Conservation (phyloP, 2,888 invertebrate species). For the Odontothrips loti region DNA sequence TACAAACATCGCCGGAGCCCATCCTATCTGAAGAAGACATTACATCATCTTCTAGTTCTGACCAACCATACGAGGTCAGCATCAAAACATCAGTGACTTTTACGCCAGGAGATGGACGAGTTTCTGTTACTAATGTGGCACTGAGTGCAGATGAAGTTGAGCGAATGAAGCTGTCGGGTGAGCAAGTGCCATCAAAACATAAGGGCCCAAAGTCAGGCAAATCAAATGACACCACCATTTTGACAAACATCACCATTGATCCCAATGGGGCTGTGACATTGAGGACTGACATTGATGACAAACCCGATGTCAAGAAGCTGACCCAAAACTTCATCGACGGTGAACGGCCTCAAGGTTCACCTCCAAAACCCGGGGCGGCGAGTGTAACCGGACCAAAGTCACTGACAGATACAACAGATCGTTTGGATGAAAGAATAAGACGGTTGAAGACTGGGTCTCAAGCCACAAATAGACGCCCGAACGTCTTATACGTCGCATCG, state of each 20-base stretch:
- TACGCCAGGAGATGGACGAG: constrained; percentile 42
- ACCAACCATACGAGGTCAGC: constrained; percentile 59
- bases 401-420: constrained; percentile 40
- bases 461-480: constrained; percentile 40
- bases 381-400: too few species aligned
- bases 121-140: constrained; percentile 29
- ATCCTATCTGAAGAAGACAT: constrained; percentile 50
- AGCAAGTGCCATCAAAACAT: too few species aligned
- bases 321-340: background rate
- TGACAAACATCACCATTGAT: background rate
- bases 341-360: background rate
- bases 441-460: constrained; percentile 57
- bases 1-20: constrained; percentile 60
- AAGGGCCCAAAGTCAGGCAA: constrained; percentile 18
- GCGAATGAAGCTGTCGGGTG: constrained; percentile 27
- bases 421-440: constrained; percentile 57
- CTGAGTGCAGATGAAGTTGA: constrained; percentile 31
- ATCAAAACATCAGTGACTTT: constrained; percentile 57
- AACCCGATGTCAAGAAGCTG: background rate
- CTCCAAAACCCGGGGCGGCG: too few species aligned
- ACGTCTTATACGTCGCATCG: background rate
- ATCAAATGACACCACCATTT: too few species aligned
- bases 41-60: constrained; percentile 48
- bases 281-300: constrained; percentile 6
- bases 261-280: background rate